Percentiles rank a stretch among this genome's conserved stretches.
Evolutionary conservation across 2,113 vertebrate species (phyloP).

Genomic region (Misgurnus mizolepis): DNA sequence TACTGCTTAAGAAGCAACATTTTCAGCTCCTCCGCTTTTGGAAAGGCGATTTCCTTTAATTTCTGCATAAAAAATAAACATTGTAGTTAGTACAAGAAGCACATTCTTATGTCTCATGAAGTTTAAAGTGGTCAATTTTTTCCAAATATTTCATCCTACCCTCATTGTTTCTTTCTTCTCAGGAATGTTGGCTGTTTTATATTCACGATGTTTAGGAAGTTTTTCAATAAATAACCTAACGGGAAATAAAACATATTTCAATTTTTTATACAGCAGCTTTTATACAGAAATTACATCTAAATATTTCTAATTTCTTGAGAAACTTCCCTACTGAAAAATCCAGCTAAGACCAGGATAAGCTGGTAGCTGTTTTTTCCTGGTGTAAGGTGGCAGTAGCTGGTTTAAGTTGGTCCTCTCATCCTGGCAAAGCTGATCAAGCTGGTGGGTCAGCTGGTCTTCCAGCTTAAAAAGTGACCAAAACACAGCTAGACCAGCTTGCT

Average conservation of each 20-base stretch:
- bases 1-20: constrained; percentile 87
- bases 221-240: constrained; percentile 94
- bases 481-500: no score
- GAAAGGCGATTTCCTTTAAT: constrained; percentile 93
- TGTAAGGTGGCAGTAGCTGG: no score
- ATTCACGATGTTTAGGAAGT: constrained; percentile 93
- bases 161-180: constrained; percentile 93
- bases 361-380: no score
- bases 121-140: background rate
- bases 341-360: no score
- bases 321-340: no score
- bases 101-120: background rate
- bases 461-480: no score
- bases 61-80: constrained; percentile 73
- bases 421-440: no score
- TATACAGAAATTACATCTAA: no score
- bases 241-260: background rate
- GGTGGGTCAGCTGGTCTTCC: no score
- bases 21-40: constrained; percentile 92
- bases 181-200: constrained; percentile 83
- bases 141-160: constrained; percentile 66
- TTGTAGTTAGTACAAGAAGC: background rate
- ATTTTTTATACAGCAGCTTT: no score
- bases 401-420: no score
- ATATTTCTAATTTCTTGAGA: no score